A percentile compares a stretch with the other conserved stretches of the same genome.
phyloP scores from a whole-genome alignment of 2,888 invertebrate species.

The Lepidochrysops patricia region DNA sequence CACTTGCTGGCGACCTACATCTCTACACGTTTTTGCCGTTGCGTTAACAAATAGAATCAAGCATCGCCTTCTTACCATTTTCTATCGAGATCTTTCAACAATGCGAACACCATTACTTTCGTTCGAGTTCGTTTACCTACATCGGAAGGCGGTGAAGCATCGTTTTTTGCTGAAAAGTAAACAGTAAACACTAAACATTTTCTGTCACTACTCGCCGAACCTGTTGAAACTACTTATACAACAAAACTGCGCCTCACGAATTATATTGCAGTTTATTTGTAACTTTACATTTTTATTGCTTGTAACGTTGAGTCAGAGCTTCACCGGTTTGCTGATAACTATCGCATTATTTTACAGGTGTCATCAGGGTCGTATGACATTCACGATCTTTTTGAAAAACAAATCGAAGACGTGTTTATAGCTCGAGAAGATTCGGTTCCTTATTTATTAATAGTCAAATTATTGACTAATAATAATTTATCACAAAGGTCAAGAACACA shows the following conservation, averaged over 20 bases:
- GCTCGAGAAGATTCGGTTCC: background rate
- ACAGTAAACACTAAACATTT: conserved; percentile 2
- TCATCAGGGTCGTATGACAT: background rate
- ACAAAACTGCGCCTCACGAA: background rate
- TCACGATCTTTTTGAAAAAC: background rate
- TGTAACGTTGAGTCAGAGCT: background rate
- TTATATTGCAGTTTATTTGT: background rate
- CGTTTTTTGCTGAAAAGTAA: background rate
- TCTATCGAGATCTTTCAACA: conserved; percentile 61
- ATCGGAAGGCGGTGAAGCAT: background rate
- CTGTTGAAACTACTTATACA: background rate
- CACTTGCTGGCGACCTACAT: conserved; percentile 66
- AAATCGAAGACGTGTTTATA: background rate
- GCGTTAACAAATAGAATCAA: conserved; percentile 39
- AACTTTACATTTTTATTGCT: background rate
- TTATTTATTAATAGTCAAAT: background rate
- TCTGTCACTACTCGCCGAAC: background rate
- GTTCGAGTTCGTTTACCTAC: conserved; percentile 28
- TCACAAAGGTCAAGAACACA: background rate
- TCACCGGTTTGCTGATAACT: background rate
- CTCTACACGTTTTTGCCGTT: conserved; percentile 54
- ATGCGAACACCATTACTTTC: conserved; percentile 68
- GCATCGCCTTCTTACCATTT: conserved; percentile 52
- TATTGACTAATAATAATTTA: background rate
- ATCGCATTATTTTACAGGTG: background rate